Conservation (phyloP, 2,113 vertebrate species). For the Copsychus sechellarum region DNA sequence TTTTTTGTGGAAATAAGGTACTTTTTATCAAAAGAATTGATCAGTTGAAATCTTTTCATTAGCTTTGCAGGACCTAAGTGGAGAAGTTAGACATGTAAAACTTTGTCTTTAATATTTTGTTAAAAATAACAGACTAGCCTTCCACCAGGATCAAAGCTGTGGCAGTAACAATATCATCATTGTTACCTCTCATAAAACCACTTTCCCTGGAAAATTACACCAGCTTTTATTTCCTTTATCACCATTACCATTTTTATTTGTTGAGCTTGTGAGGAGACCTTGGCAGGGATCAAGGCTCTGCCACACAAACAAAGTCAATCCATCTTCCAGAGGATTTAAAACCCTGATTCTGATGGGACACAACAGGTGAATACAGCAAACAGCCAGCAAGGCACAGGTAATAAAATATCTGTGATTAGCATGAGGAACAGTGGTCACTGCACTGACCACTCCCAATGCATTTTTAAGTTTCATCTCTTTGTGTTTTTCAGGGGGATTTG, state of each 20-base stretch:
- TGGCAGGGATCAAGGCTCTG: background rate
- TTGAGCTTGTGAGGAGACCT: background rate
- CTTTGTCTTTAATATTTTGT: background rate
- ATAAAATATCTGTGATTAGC: background rate
- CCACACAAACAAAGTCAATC: background rate
- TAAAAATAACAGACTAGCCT: background rate
- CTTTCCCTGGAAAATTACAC: background rate
- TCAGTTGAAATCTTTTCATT: background rate
- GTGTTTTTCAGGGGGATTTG: background rate
- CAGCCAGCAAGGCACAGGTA: background rate
- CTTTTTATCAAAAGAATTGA: background rate
- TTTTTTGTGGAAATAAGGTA: background rate
- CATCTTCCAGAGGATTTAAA: background rate
- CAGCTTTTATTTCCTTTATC: background rate
- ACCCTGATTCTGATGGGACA: background rate
- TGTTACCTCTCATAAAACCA: background rate
- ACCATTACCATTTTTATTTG: fast-evolving
- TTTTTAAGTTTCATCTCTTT: background rate
- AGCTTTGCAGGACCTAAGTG: background rate
- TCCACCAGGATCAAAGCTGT: background rate
- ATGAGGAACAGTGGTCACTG: background rate
- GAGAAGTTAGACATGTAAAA: background rate
- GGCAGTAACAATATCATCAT: background rate
- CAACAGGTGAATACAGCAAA: background rate
- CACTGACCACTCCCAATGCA: background rate